Percentiles rank a stretch among this genome's conserved stretches.
These are phyloP conservation scores for Alaudala cheleensis DNA, from an alignment of 2,113 vertebrate species.

Conservation along the genomic window DNA sequence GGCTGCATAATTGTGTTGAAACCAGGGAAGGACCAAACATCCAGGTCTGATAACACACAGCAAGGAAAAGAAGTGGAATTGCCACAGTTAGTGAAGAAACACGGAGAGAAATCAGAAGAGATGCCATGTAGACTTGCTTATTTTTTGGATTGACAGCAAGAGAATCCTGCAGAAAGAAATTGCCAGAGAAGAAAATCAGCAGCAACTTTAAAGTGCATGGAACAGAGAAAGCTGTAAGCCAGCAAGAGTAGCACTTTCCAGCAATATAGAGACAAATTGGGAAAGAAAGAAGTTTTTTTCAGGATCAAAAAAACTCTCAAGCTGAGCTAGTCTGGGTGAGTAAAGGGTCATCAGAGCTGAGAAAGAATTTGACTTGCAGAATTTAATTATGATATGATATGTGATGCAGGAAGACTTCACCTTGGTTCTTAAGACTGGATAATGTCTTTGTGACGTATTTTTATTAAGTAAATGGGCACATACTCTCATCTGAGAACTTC, in stretches of 20 bases:
- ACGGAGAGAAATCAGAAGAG: neutral
- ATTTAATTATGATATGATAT: neutral
- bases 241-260: neutral
- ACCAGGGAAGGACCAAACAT: neutral
- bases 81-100: neutral
- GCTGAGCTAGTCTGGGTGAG: neutral
- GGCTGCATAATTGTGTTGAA: neutral
- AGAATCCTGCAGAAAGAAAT: neutral
- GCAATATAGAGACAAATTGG: neutral
- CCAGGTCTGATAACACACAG: neutral
- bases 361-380: neutral
- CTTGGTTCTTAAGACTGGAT: neutral
- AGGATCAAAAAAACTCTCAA: neutral
- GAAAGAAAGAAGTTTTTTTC: neutral
- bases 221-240: neutral
- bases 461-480: neutral
- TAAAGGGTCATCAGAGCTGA: neutral
- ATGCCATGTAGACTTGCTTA: neutral
- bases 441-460: neutral
- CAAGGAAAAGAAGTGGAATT: neutral
- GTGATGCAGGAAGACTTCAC: neutral
- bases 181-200: neutral
- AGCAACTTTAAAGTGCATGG: neutral
- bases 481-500: neutral
- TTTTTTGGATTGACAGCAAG: neutral